phyloP scores from a whole-genome alignment of 2,888 invertebrate genomes.

The Melanostoma mellinum region DNA sequence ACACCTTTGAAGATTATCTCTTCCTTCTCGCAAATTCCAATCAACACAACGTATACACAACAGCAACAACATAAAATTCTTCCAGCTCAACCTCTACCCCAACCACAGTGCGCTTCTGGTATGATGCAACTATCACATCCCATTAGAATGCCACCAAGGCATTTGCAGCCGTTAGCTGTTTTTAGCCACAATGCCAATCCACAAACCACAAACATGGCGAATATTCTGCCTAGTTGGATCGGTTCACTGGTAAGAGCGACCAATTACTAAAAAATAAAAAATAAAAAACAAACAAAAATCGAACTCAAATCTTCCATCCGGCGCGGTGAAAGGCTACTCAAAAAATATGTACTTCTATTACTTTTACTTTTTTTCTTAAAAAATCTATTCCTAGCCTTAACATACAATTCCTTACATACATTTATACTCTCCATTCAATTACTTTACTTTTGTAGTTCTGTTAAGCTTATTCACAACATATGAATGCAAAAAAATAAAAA shows the following conservation, averaged over 20 bases:
- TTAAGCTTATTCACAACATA: slow-evolving; percentile 9
- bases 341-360: slow-evolving; percentile 20
- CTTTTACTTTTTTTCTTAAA: slow-evolving; percentile 5
- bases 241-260: slow-evolving; percentile 60
- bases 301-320: slow-evolving; percentile 36
- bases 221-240: slow-evolving; percentile 54
- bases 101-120: slow-evolving; percentile 16
- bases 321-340: slow-evolving; percentile 47
- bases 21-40: neutral
- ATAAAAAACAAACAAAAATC: slow-evolving; percentile 19
- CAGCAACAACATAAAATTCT: slow-evolving; percentile 22
- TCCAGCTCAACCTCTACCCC: slow-evolving; percentile 2
- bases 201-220: slow-evolving; percentile 39
- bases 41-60: neutral
- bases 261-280: slow-evolving; percentile 12
- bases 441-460: neutral
- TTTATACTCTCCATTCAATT: slow-evolving; percentile 7
- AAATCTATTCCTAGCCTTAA: slow-evolving; percentile 32
- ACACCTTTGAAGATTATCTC: neutral
- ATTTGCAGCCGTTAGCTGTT: slow-evolving; percentile 30
- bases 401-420: slow-evolving; percentile 4
- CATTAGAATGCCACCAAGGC: slow-evolving; percentile 10
- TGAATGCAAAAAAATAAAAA: neutral
- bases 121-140: slow-evolving; percentile 25
- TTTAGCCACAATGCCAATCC: slow-evolving; percentile 31